A percentile compares a stretch with the other conserved stretches of the same genome.
Evolutionary conservation across 1,140 invertebrate genomes (phyloP).

Genomic region (Condylostylus longicornis): DNA sequence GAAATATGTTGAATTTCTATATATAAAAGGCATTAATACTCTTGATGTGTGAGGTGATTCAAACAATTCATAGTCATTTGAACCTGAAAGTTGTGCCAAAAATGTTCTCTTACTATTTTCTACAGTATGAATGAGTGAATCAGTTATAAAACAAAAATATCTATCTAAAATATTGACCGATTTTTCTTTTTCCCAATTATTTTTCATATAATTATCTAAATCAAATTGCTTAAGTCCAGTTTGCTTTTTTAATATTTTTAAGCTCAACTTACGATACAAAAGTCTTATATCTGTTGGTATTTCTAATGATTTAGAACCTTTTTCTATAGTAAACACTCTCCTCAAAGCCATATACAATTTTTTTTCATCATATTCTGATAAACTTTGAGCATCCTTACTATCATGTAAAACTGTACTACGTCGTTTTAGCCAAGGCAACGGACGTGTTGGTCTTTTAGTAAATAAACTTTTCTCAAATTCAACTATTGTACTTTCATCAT

Average conservation of each 20-base stretch:
- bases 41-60: slow-evolving; percentile 26
- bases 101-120: slow-evolving; percentile 16
- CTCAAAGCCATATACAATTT: slow-evolving; percentile 36
- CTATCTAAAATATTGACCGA: neutral
- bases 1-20: slow-evolving; percentile 16
- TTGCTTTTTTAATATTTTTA: slow-evolving; percentile 45
- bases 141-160: slow-evolving; percentile 7
- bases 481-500: neutral
- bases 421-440: slow-evolving; percentile 23
- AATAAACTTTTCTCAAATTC: slow-evolving; percentile 17
- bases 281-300: slow-evolving; percentile 33
- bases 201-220: slow-evolving; percentile 33
- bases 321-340: slow-evolving; percentile 15
- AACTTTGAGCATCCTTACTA: neutral
- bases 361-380: slow-evolving; percentile 37
- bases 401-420: slow-evolving; percentile 1
- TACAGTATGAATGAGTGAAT: slow-evolving; percentile 13
- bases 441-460: slow-evolving; percentile 14
- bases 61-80: slow-evolving; percentile 23
- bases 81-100: slow-evolving; percentile 17
- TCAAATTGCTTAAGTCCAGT: slow-evolving; percentile 41
- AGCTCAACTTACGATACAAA: slow-evolving; percentile 41
- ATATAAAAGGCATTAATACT: slow-evolving; percentile 28
- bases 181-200: neutral
- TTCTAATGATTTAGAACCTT: slow-evolving; percentile 9